phyloP scores from a whole-genome alignment of 92 coral and sea anemone species.

The Pocillopora meandrina region DNA sequence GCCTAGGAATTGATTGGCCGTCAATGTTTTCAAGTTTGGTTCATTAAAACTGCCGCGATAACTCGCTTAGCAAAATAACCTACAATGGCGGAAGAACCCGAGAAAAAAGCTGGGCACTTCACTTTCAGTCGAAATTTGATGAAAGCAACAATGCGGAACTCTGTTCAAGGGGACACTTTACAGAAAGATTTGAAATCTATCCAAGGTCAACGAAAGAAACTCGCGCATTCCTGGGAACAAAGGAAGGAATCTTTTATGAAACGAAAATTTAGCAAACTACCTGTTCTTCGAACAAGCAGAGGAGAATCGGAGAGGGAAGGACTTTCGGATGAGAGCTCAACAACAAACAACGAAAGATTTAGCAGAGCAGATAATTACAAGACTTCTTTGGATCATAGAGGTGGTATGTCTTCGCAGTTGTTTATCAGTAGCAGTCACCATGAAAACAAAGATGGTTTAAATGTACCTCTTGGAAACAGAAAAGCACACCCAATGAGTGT shows the following conservation, averaged over 20 bases:
- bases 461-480: background rate
- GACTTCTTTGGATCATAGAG: background rate
- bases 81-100: background rate
- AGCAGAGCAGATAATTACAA: background rate
- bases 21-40: background rate
- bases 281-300: background rate
- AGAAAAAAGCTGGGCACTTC: background rate
- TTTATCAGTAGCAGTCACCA: background rate
- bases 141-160: slow-evolving; percentile 14
- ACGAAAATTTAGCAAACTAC: background rate
- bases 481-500: background rate
- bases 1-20: background rate
- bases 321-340: background rate
- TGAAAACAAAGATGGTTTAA: background rate
- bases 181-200: slow-evolving; percentile 11
- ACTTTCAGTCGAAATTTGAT: background rate
- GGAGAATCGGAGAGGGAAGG: background rate
- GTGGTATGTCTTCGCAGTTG: background rate
- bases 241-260: background rate
- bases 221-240: slow-evolving; percentile 12
- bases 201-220: background rate
- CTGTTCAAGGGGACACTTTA: background rate
- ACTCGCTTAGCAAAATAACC: background rate
- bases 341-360: background rate
- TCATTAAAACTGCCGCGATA: background rate